phyloP scores from a whole-genome alignment of 92 coral and sea anemone species.

The Epizoanthus ramosus region DNA sequence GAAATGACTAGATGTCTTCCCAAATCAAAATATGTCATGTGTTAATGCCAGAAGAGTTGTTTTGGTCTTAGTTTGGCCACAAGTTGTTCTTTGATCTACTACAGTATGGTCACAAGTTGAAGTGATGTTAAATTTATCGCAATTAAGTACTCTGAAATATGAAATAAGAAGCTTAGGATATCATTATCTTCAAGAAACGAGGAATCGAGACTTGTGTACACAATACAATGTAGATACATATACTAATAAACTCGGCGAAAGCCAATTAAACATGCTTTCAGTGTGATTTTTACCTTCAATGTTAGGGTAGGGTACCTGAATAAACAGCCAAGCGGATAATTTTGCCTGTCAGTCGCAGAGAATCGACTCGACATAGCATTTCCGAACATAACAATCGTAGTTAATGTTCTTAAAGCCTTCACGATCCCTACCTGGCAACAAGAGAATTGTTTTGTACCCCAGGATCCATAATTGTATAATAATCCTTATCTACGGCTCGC shows the following conservation, averaged over 20 bases:
- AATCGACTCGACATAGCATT: neutral
- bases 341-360: neutral
- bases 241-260: neutral
- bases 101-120: neutral
- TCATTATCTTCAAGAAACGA: neutral
- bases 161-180: neutral
- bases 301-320: slow-evolving; percentile 27
- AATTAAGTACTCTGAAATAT: neutral
- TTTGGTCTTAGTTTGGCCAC: slow-evolving; percentile 2
- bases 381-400: neutral
- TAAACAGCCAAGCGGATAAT: neutral
- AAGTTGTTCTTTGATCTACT: slow-evolving; percentile 23
- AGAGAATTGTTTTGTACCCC: neutral
- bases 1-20: no score
- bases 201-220: neutral
- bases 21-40: no score
- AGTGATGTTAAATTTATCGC: neutral
- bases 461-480: slow-evolving; percentile 9
- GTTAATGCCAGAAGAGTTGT: neutral
- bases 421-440: slow-evolving; percentile 1
- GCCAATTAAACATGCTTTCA: neutral
- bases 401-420: neutral
- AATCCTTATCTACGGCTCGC: slow-evolving; percentile 11
- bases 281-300: neutral
- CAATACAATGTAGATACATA: neutral